Evolutionary conservation across 1,140 invertebrate genomes (phyloP), one percentile per base, ranked within the genome.

Genomic region (Rhagoletis zephyria): DNA sequence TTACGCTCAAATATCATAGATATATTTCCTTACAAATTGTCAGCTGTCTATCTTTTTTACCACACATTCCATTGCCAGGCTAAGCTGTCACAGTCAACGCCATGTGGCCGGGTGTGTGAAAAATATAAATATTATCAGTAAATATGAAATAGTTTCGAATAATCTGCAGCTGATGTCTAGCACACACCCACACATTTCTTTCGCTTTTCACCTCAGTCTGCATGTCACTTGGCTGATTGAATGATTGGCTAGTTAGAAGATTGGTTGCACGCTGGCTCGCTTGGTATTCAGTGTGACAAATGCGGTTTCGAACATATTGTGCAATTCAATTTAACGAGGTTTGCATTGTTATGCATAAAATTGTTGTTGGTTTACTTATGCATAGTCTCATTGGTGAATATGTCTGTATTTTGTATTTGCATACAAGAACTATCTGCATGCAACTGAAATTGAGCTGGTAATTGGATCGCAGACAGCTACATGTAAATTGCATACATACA

Each of bases 161-260:
- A 30, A 67, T 40, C 65, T 67, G 65, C 65, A 67, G 63, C 63
- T 64, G 63, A 64, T 64, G 63, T 6, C 61, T 42, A 1, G 30
- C 10, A 67, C 30, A 30, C 10, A 10, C 30, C 10, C 65, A 67
- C 9, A 42, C 65, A 40, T 42, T 67, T 40, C 19, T 67, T 67
- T 67, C 42, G 30, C 30, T 10, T 67, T n/a, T 67, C 65, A 67
- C 10, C 65, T 42, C 65, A 42, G 30, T 30, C 30, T 40, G 30
- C 30, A 10, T 67, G 65, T 40, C 65, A 67, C 65, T 67, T 42
- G 65, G 14, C 65, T 67, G 65, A 42, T 67, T 67, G 65, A 67
- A 40, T 67, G 65, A 67, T 67, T 67, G 65, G 65, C 65, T 40
- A 67, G 65, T 67, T 67, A 30, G 40, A 67, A 67, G 65, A 67